Base-by-base conservation (phyloP, 2,113 vertebrate genomes). In the Benitochromis conjunctus region DNA sequence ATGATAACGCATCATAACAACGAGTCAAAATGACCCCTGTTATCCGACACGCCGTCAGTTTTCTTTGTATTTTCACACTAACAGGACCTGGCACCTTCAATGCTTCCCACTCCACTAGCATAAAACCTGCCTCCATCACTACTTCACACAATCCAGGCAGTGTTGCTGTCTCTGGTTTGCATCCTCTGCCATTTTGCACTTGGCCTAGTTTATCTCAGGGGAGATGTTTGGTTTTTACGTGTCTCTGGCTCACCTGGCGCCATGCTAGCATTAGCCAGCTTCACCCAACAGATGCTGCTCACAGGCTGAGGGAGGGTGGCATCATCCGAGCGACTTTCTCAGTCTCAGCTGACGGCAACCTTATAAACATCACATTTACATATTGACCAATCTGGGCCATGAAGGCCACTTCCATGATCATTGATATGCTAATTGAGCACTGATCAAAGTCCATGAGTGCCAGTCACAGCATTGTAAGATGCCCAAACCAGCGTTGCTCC, bases 351-450 rank as follows among this genome's bases (percentile, higher is more conserved):
- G 60, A 38, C 31, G n/a, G 60, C 60, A 64, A 13, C 60, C 6
- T 38, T 38, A n/a, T 5, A 64, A n/a, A 38, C 34, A n/a, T 64
- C 34, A 38, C 18, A 62, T 62, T 62, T 62, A 62, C 16, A 62
- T 0, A 19, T 3, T 19, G 58, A 0, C 58, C 58, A 19, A 62
- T 1, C 19, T 11, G 60, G 6, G 4, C 18, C 18, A 3, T 12
- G 9, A 12, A 7, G 60, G 60, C n/a, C 31, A 64, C 18, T 1
- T 36, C 1, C 31, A 36, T 7, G 18, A 36, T 7, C 31, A 2
- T 9, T 6, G 11, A 36, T 62, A 62, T 36, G 5, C 18, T 36
- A 62, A 62, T 12, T 36, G 31, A 7, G 31, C 18, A 5, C 60
- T 18, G 1, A 36, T 36, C 60, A n/a, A 36, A 36, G 10, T 31